A percentile compares a stretch with the other conserved stretches of the same genome.
These are phyloP conservation scores for Brachyhypopomus occidentalis DNA, from an alignment of 2,113 vertebrate genomes.

Conservation along the genomic window DNA sequence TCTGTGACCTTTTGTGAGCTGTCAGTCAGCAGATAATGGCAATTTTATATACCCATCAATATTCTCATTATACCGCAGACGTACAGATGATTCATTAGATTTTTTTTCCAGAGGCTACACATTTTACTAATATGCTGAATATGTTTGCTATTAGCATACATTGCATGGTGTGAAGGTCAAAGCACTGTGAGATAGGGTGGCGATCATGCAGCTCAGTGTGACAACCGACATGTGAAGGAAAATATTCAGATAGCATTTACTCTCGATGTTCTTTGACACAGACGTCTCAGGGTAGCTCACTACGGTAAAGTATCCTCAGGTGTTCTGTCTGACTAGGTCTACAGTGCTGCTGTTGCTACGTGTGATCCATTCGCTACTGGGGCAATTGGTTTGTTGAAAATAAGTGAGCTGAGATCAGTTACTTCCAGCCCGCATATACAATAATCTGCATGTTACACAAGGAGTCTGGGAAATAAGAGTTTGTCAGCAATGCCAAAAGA, in stretches of 20 bases:
- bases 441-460: conserved; percentile 30
- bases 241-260: background rate
- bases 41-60: conserved; percentile 17
- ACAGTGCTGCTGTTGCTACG: background rate
- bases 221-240: background rate
- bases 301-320: too few species aligned
- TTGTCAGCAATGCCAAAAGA: conserved; percentile 42
- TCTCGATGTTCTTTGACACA: background rate
- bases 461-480: conserved; percentile 43
- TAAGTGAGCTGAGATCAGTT: conserved; percentile 46
- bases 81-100: conserved; percentile 1
- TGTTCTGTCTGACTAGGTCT: conserved; percentile 1
- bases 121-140: background rate
- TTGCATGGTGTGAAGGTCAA: conserved; percentile 32
- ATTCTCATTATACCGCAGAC: background rate
- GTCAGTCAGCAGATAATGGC: conserved; percentile 38
- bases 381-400: conserved; percentile 32
- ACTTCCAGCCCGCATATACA: conserved; percentile 37
- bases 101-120: background rate
- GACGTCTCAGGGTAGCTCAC: too few species aligned
- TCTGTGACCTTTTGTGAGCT: conserved; percentile 55
- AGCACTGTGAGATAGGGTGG: background rate
- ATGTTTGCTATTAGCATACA: background rate
- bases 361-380: conserved; percentile 28
- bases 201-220: background rate